These are phyloP conservation scores for Harpagifer antarcticus DNA, from an alignment of 2,797 vertebrate species.

Conservation along the genomic window DNA sequence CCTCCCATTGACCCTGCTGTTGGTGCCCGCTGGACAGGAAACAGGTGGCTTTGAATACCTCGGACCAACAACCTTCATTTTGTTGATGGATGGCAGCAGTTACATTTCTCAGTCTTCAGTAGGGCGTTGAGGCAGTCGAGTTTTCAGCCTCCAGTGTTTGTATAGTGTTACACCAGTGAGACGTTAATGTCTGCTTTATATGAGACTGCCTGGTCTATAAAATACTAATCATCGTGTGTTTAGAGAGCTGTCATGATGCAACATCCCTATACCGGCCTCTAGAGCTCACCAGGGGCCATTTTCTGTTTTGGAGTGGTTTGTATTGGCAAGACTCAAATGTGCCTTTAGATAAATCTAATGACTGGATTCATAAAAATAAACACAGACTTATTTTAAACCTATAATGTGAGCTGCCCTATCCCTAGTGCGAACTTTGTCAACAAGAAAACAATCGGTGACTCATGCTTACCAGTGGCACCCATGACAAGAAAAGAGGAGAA, in stretches of 20 bases:
- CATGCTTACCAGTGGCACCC: no score
- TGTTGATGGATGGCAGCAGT: slow-evolving; percentile 67
- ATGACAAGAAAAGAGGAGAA: not conserved
- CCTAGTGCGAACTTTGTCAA: not conserved
- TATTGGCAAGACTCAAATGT: not conserved
- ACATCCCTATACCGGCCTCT: slow-evolving; percentile 10
- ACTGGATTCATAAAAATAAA: not conserved
- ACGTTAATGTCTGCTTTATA: not conserved
- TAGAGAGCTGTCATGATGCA: slow-evolving; percentile 8
- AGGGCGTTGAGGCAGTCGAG: not conserved
- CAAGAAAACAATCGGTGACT: not conserved
- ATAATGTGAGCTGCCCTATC: not conserved
- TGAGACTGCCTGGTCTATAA: not conserved
- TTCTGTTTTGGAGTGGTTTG: not conserved
- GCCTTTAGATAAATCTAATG: not conserved
- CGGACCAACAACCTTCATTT: slow-evolving; percentile 9
- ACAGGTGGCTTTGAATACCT: slow-evolving; percentile 43
- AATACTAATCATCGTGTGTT: slow-evolving; percentile 6
- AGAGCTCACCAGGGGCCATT: slow-evolving; percentile 4
- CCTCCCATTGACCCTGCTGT: slow-evolving; percentile 18
- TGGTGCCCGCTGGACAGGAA: slow-evolving; percentile 32
- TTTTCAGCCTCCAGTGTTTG: slow-evolving; percentile 38
- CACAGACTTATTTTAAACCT: not conserved
- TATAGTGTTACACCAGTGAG: not conserved
- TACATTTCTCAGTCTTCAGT: slow-evolving; percentile 38